These are phyloP conservation scores for Microcebus ravelobensis DNA, from an alignment of 2,113 vertebrate species.

Conservation along the genomic window DNA sequence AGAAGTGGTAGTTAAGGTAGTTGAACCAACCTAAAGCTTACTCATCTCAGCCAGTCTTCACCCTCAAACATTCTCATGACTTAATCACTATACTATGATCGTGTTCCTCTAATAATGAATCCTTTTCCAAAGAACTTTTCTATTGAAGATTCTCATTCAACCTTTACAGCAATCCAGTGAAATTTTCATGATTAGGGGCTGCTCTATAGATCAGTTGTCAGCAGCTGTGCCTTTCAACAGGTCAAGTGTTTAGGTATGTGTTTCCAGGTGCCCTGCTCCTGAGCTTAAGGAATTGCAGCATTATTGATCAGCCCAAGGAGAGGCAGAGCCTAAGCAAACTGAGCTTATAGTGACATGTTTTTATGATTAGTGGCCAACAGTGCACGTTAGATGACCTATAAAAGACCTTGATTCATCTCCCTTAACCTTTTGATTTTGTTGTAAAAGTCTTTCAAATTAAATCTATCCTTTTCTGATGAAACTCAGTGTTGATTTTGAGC, in stretches of 20 bases:
- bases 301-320: background rate
- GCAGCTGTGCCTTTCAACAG: background rate
- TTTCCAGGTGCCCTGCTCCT: background rate
- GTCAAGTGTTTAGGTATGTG: background rate
- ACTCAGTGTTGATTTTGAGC: background rate
- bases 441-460: constrained; percentile 42
- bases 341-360: background rate
- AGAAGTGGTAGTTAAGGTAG: background rate
- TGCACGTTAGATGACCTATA: background rate
- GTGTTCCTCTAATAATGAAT: background rate
- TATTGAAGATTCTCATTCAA: background rate
- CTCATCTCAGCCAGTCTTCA: background rate
- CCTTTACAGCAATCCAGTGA: background rate
- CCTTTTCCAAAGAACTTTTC: constrained; percentile 6
- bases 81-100: background rate
- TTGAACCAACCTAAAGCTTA: constrained; percentile 26
- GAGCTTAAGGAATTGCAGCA: background rate
- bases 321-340: constrained; percentile 10
- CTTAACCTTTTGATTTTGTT: constrained; percentile 26
- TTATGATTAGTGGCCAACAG: background rate
- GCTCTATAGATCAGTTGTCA: background rate
- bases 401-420: background rate
- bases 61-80: background rate
- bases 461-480: constrained; percentile 17
- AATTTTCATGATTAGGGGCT: background rate